These are phyloP conservation scores for Ormyrus rosae DNA, from an alignment of 2,888 invertebrate species.

Conservation along the genomic window DNA sequence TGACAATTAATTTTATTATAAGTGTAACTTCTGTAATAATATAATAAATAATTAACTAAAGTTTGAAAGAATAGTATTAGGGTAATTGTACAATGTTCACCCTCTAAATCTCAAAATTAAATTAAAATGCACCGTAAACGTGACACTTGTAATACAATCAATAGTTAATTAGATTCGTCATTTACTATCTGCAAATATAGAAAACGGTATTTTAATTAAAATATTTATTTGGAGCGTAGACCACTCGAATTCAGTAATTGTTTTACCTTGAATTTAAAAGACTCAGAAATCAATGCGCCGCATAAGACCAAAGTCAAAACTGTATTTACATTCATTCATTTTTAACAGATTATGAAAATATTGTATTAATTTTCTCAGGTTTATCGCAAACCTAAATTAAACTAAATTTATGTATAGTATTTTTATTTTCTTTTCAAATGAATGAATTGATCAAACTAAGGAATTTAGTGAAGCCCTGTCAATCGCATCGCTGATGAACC, in stretches of 20 bases:
- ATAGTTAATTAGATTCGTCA: slow-evolving; percentile 14
- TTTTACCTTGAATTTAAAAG: slow-evolving; percentile 9
- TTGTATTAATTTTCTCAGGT: background rate
- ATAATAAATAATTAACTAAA: slow-evolving; percentile 14
- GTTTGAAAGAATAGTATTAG: slow-evolving; percentile 10
- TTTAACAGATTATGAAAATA: background rate
- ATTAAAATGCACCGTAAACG: slow-evolving; percentile 36
- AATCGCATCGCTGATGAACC: slow-evolving; percentile 42
- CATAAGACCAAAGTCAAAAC: slow-evolving; percentile 32
- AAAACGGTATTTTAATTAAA: slow-evolving; percentile 15
- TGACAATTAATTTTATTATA: slow-evolving; percentile 20
- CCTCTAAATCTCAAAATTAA: slow-evolving; percentile 30
- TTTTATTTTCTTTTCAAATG: background rate
- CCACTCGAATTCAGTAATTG: slow-evolving; percentile 17
- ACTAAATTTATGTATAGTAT: background rate
- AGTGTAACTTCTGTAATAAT: slow-evolving; percentile 35
- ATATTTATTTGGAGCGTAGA: slow-evolving; percentile 23
- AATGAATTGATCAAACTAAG: background rate
- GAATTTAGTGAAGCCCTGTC: slow-evolving; percentile 14
- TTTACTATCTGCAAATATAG: slow-evolving; percentile 23
- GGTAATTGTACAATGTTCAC: slow-evolving; percentile 36
- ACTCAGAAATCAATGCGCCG: slow-evolving; percentile 45
- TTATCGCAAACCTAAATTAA: background rate
- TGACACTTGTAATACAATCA: slow-evolving; percentile 11
- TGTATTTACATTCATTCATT: slow-evolving; percentile 16